Evolutionary conservation across 2,888 invertebrate genomes (phyloP).

Genomic region (Thera britannica): DNA sequence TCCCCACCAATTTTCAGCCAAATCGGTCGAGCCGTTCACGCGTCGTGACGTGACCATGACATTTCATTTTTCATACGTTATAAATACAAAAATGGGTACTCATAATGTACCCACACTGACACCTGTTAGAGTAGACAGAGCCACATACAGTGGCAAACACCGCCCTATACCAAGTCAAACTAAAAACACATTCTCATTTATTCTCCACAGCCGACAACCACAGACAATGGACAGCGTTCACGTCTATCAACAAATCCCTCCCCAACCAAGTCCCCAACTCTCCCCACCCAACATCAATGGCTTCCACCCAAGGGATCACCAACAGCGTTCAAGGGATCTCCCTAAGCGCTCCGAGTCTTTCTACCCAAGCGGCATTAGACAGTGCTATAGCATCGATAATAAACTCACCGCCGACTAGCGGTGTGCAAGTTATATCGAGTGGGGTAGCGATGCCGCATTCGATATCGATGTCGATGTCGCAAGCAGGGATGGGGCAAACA

Average conservation of each 20-base stretch:
- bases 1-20: no score
- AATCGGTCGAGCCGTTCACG: no score
- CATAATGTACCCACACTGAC: no score
- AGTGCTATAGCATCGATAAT: slow-evolving; percentile 77
- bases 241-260: slow-evolving; percentile 60
- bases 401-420: slow-evolving; percentile 68
- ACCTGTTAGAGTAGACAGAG: no score
- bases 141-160: no score
- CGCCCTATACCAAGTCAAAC: no score
- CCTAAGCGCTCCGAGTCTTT: slow-evolving; percentile 62
- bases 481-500: slow-evolving; percentile 47
- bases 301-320: slow-evolving; percentile 64
- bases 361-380: slow-evolving; percentile 70
- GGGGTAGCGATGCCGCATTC: slow-evolving; percentile 62
- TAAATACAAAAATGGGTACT: no score
- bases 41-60: no score
- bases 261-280: slow-evolving; percentile 60
- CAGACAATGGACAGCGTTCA: slow-evolving; percentile 74
- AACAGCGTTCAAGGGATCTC: slow-evolving; percentile 78
- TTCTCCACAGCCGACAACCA: slow-evolving; percentile 64
- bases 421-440: slow-evolving; percentile 74
- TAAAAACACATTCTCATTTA: neutral
- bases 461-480: slow-evolving; percentile 38
- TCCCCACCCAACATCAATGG: slow-evolving; percentile 52
- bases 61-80: no score